phyloP scores from a whole-genome alignment of 1,140 invertebrate genomes.

The Tetragonula clypearis region DNA sequence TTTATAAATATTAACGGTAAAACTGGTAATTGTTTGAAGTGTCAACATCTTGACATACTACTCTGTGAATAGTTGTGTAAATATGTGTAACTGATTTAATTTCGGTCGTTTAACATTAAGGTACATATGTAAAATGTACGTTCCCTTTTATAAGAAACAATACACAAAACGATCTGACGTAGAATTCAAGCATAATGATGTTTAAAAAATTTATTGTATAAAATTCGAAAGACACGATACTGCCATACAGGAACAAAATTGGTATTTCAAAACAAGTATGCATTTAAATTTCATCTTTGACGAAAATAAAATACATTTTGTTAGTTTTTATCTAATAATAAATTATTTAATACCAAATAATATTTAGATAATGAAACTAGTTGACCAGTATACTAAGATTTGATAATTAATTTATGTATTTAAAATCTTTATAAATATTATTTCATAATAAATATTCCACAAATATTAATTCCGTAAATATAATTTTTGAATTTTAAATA shows the following conservation, averaged over 20 bases:
- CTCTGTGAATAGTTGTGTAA: conserved; percentile 52
- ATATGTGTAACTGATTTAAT: conserved; percentile 49
- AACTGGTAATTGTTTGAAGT: conserved; percentile 36
- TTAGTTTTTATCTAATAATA: conserved; percentile 25
- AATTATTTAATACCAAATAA: conserved; percentile 58
- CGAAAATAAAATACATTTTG: neutral
- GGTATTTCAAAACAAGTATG: conserved; percentile 6
- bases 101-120: conserved; percentile 36
- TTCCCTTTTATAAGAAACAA: conserved; percentile 17
- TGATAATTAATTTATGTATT: conserved; percentile 62
- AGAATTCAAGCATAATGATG: conserved; percentile 2
- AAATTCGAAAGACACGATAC: conserved; percentile 24
- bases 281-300: conserved; percentile 11
- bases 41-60: conserved; percentile 30
- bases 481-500: neutral
- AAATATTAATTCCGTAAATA: conserved; percentile 24
- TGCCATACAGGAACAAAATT: conserved; percentile 27
- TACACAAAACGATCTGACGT: neutral
- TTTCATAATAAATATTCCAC: conserved; percentile 58
- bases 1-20: conserved; percentile 23
- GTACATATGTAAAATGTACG: conserved; percentile 18
- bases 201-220: conserved; percentile 50
- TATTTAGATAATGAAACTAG: conserved; percentile 33
- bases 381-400: conserved; percentile 47
- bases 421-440: conserved; percentile 44